Base-by-base conservation (phyloP, 2,888 invertebrate species). In the Cheilosia impressa region DNA sequence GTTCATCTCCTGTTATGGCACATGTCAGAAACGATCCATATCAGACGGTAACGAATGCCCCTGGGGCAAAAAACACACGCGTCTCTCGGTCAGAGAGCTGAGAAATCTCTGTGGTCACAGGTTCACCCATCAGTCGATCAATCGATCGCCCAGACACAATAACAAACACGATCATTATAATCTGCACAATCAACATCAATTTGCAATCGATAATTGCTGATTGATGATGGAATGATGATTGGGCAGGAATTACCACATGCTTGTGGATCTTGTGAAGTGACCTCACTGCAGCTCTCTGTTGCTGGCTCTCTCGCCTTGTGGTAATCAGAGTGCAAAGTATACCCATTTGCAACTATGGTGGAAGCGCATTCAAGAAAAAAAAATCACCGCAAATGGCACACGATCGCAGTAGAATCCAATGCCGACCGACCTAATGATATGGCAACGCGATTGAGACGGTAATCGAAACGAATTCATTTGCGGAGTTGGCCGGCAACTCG, bases 121-220 rank as follows among this genome's bases (percentile, higher is more conserved):
- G 63, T 72, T 77, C 71, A 77, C 31, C 38, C 73, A 79, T 75
- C 68, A 38, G 68, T 34, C 17, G 27, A 58, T 73, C 79, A 60
- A 43, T 63, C 63, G 41, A 69, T 66, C 65, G 73, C 45, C 73
- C 77, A 45, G 60, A 71, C 55, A 73, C 80, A 68, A 79, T 53
- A 75, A 81, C 75, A 68, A 81, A 76, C 69, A 81, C 47, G 65
- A 76, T 81, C 81, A 76, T 71, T 71, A 76, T 76, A 76, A 76
- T 81, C 68, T 57, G 41, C 50, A 58, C 66, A 83, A 83, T 84
- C 73, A 65, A 75, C 80, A 85, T 79, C 80, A 80, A 85, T 85
- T 85, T 85, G 71, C 75, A 76, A 80, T 80, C 80, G 84, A 85
- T 85, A 80, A 85, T 80, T 80, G 76, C 71, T 65, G 65, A 66